Evolutionary conservation across 1,140 invertebrate species (phyloP).

Genomic region (Argopecten irradians): DNA sequence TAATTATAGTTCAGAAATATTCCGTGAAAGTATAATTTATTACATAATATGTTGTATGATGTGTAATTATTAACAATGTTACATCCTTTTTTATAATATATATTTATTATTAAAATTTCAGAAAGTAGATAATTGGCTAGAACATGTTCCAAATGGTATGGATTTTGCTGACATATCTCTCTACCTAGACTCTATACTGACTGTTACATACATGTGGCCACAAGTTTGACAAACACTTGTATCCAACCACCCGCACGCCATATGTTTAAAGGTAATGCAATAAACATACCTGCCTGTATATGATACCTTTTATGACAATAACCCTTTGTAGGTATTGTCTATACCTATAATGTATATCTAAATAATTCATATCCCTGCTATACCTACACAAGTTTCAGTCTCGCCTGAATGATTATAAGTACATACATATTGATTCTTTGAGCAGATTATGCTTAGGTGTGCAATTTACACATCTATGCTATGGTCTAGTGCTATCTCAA

Average conservation of each 20-base stretch:
- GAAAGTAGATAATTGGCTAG: not conserved
- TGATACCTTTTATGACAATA: not conserved
- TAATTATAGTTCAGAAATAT: not conserved
- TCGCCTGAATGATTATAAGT: not conserved
- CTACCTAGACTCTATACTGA: no score
- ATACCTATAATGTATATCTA: not conserved
- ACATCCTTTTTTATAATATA: not conserved
- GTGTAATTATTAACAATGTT: no score
- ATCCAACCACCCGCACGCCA: not conserved
- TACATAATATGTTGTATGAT: not conserved
- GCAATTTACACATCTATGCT: not conserved
- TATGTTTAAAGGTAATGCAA: not conserved
- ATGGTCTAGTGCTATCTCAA: no score
- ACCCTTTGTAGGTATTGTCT: not conserved
- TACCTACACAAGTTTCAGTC: not conserved
- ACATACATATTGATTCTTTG: not conserved
- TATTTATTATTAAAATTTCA: not conserved
- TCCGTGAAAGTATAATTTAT: not conserved
- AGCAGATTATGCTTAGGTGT: not conserved
- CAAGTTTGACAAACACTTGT: not conserved
- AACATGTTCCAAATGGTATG: not conserved
- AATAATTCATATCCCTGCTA: not conserved
- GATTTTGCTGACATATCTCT: not conserved
- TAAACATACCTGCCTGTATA: not conserved
- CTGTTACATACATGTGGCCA: not conserved